A percentile compares a stretch with the other conserved stretches of the same genome.
phyloP scores from a whole-genome alignment of 2,797 vertebrate species.

The Cynopterus sphinx region DNA sequence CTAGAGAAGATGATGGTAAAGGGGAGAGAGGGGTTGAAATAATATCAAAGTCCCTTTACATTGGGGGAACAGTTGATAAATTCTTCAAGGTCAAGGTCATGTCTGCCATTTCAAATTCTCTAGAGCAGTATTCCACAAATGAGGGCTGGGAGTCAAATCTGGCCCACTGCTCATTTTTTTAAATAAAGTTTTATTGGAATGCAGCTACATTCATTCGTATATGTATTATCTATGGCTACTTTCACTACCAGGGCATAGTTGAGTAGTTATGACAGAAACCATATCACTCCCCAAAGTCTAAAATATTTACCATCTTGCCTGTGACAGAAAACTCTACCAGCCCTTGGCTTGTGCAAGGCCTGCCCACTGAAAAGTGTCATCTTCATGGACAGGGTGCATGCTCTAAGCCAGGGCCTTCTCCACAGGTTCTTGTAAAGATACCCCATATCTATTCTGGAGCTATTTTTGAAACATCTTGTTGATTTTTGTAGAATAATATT shows the following conservation, averaged over 20 bases:
- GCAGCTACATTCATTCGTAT: background rate
- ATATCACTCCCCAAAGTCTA: background rate
- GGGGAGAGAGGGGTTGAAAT: background rate
- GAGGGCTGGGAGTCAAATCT: background rate
- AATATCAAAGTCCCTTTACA: background rate
- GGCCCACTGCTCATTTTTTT: background rate
- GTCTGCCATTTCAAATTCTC: background rate
- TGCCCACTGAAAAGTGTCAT: accelerated
- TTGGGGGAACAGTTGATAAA: background rate
- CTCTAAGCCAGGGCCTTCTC: background rate
- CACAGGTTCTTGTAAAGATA: accelerated
- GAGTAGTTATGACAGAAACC: background rate
- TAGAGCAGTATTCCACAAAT: background rate
- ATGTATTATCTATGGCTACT: background rate
- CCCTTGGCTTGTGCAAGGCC: background rate
- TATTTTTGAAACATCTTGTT: background rate
- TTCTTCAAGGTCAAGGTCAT: background rate
- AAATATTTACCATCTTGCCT: background rate
- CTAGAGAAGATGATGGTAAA: background rate
- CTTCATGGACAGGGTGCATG: background rate
- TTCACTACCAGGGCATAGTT: background rate
- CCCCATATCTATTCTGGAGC: too few species aligned
- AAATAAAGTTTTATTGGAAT: background rate
- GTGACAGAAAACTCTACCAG: background rate
- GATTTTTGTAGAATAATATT: background rate